Conservation (phyloP, 2,888 invertebrate genomes). For the Taphrorychus bicolor region DNA sequence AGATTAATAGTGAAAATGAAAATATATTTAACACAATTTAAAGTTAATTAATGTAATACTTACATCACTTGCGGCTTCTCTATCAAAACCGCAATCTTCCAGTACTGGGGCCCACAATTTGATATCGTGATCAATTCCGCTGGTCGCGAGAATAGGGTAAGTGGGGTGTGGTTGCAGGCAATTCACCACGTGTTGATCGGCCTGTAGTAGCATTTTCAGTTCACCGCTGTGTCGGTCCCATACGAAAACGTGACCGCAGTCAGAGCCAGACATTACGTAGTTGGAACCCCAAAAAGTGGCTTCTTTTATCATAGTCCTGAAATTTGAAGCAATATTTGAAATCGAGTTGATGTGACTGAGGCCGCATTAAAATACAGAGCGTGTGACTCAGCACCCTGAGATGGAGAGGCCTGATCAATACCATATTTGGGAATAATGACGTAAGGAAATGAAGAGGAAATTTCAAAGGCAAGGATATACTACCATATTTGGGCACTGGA, state of each 20-base stretch:
- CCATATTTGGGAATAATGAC: too few species aligned
- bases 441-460: too few species aligned
- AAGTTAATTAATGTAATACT: conserved; percentile 48
- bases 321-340: conserved; percentile 44
- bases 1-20: not conserved
- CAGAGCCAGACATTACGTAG: conserved; percentile 86
- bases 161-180: conserved; percentile 85
- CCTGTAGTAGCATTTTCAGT: conserved; percentile 77
- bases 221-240: conserved; percentile 78
- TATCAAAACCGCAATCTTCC: conserved; percentile 68
- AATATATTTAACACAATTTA: not conserved
- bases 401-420: too few species aligned
- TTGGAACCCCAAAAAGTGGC: conserved; percentile 84
- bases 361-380: too few species aligned
- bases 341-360: too few species aligned
- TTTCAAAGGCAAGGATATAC: too few species aligned
- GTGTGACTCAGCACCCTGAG: too few species aligned
- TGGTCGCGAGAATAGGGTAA: conserved; percentile 77
- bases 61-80: conserved; percentile 70
- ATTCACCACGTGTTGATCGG: conserved; percentile 84
- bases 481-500: too few species aligned
- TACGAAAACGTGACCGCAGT: conserved; percentile 86
- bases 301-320: conserved; percentile 84
- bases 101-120: conserved; percentile 82
- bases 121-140: conserved; percentile 88